Conservation (phyloP, 2,888 invertebrate species). For the Trachelus tabidus region DNA sequence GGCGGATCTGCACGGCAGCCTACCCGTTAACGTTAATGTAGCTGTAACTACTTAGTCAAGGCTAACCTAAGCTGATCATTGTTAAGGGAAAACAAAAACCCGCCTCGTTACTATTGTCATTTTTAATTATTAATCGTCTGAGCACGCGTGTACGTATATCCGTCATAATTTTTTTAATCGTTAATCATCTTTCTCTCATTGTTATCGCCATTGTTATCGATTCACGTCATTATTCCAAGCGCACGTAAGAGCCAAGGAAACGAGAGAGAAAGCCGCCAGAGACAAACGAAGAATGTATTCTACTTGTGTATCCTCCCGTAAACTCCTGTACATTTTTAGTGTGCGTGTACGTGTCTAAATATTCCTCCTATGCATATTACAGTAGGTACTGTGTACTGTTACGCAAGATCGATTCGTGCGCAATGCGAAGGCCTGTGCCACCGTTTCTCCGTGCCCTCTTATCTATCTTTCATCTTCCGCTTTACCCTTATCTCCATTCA, state of each 20-base stretch:
- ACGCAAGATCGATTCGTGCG: neutral
- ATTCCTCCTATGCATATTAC: conserved; percentile 27
- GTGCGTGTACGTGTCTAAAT: conserved; percentile 56
- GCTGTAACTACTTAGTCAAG: neutral
- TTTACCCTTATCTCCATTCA: neutral
- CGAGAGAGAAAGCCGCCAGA: conserved; percentile 17
- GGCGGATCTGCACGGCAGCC: conserved; percentile 16
- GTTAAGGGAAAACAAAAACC: neutral
- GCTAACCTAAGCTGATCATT: neutral
- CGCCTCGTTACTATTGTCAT: neutral
- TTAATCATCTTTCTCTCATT: neutral
- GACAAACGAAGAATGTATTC: conserved; percentile 24
- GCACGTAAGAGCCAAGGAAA: neutral
- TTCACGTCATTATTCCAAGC: neutral
- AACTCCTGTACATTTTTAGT: conserved; percentile 42
- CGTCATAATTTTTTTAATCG: neutral
- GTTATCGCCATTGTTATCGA: neutral
- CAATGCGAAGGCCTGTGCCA: neutral
- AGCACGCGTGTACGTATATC: neutral
- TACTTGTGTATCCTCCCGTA: conserved; percentile 35
- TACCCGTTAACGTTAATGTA: conserved; percentile 6
- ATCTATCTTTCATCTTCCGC: neutral
- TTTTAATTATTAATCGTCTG: neutral
- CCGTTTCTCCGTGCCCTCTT: neutral
- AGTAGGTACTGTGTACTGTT: conserved; percentile 21